Percentiles rank a stretch among this genome's conserved stretches.
These are phyloP conservation scores for Rhopalosiphum nymphaeae DNA, from an alignment of 2,888 invertebrate species.

Conservation along the genomic window DNA sequence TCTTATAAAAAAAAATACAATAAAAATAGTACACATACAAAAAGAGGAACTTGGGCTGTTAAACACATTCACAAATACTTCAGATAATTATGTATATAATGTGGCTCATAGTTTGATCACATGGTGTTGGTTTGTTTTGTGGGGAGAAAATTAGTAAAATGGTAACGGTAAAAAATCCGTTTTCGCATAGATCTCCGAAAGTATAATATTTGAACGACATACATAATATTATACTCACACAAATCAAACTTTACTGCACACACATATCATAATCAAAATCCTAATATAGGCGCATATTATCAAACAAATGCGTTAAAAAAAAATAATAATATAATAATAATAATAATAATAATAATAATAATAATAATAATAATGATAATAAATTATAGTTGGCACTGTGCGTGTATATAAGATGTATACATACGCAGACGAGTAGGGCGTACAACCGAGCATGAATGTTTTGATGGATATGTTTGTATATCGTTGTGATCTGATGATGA, in stretches of 20 bases:
- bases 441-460: background rate
- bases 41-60: conserved; percentile 58
- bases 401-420: background rate
- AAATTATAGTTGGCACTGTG: conserved; percentile 50
- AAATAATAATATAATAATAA: conserved; percentile 21
- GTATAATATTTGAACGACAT: background rate
- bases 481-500: background rate
- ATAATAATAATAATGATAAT: conserved; percentile 45
- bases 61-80: conserved; percentile 62
- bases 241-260: conserved; percentile 36
- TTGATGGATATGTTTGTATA: background rate
- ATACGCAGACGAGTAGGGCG: background rate
- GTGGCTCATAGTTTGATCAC: conserved; percentile 55
- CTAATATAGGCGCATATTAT: conserved; percentile 1
- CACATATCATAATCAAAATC: conserved; percentile 36
- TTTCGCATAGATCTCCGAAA: background rate
- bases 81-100: conserved; percentile 34
- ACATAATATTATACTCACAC: background rate
- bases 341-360: conserved; percentile 30
- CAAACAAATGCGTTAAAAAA: conserved; percentile 46
- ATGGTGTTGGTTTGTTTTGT: background rate
- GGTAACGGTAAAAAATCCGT: background rate
- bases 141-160: too few species aligned
- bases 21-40: conserved; percentile 32
- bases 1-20: conserved; percentile 49